Conservation (phyloP, 2,113 vertebrate species). For the Ailuropoda melanoleuca region DNA sequence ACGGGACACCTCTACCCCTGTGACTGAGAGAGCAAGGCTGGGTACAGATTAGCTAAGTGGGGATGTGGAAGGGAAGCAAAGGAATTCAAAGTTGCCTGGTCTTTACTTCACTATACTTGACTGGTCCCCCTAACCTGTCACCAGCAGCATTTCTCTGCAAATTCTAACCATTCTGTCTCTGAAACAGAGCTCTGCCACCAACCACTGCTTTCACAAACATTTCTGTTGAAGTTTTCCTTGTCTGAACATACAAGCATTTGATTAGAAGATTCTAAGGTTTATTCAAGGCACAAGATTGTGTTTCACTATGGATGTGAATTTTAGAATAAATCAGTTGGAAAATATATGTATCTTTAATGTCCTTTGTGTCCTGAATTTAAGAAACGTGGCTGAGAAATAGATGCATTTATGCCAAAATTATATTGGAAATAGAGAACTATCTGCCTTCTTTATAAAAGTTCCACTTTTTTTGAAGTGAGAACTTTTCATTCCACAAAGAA, state of each 20-base stretch:
- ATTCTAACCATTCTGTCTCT: not conserved
- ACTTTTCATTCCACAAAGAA: conserved; percentile 25
- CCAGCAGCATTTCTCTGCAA: not conserved
- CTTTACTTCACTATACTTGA: not conserved
- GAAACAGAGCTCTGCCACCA: not conserved
- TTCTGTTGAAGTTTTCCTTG: not conserved
- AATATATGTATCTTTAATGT: conserved; percentile 16
- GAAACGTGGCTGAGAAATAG: conserved; percentile 24
- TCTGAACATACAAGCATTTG: not conserved
- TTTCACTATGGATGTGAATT: conserved; percentile 14
- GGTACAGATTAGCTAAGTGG: not conserved
- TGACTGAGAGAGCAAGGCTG: not conserved
- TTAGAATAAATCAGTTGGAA: conserved; percentile 33
- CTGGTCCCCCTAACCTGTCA: not conserved
- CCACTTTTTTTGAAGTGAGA: not conserved
- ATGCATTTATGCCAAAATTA: not conserved
- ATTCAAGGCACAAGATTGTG: not conserved
- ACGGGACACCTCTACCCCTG: not conserved
- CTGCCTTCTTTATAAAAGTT: conserved; percentile 50
- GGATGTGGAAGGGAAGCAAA: not conserved
- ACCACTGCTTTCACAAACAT: not conserved
- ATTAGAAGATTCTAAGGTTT: not conserved
- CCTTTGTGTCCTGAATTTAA: conserved; percentile 39
- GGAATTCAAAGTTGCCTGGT: not conserved
- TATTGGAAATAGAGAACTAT: not conserved